Conservation (phyloP, 1,140 invertebrate genomes). For the Macrobrachium nipponense region DNA sequence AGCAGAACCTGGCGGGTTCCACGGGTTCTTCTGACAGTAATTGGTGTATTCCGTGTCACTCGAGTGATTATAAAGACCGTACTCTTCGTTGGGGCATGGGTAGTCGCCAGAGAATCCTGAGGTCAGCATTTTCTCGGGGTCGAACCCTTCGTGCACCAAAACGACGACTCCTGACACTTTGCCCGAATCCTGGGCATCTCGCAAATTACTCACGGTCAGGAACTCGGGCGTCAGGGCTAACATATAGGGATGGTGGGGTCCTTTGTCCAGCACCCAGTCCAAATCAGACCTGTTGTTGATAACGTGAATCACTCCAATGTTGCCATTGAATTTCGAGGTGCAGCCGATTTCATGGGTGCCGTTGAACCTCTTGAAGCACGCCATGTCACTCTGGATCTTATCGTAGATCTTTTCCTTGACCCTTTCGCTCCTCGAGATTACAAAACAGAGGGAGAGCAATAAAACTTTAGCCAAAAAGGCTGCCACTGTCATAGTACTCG, state of each 20-base stretch:
- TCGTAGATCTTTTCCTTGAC: slow-evolving; percentile 86
- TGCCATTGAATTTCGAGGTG: slow-evolving; percentile 83
- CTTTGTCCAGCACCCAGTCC: slow-evolving; percentile 78
- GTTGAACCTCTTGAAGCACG: slow-evolving; percentile 89
- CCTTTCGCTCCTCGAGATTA: slow-evolving; percentile 70
- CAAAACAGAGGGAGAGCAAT: background rate
- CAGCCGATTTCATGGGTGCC: slow-evolving; percentile 94
- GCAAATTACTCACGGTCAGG: slow-evolving; percentile 67
- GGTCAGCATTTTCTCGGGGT: slow-evolving; percentile 57
- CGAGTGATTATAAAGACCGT: slow-evolving; percentile 71
- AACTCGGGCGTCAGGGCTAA: slow-evolving; percentile 66
- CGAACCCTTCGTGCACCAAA: slow-evolving; percentile 67
- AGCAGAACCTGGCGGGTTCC: slow-evolving; percentile 54
- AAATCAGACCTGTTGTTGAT: slow-evolving; percentile 76
- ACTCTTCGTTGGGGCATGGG: slow-evolving; percentile 85
- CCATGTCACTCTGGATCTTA: slow-evolving; percentile 77
- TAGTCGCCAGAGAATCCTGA: slow-evolving; percentile 79
- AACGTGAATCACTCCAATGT: slow-evolving; percentile 86
- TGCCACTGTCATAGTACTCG: background rate
- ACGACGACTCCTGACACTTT: slow-evolving; percentile 76
- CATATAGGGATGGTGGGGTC: slow-evolving; percentile 71
- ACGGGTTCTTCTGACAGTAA: slow-evolving; percentile 45
- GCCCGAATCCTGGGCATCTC: slow-evolving; percentile 70
- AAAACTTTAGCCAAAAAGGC: background rate
- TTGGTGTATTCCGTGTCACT: slow-evolving; percentile 18